phyloP scores from a whole-genome alignment of 2,113 vertebrate genomes.

The Rhodinocichla rosea region DNA sequence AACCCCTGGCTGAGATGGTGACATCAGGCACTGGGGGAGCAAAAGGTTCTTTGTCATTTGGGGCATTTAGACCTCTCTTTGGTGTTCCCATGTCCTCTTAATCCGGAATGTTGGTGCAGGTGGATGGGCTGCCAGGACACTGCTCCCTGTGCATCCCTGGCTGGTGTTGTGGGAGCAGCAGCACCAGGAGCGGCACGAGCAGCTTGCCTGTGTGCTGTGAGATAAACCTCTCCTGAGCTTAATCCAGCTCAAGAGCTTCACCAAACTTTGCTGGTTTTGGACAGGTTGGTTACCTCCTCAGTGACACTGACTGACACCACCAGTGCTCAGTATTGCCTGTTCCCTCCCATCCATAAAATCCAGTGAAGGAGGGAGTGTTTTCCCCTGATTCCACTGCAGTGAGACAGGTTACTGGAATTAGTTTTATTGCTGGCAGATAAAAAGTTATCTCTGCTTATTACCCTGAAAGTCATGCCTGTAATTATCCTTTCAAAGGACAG shows the following conservation, averaged over 20 bases:
- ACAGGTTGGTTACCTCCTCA: not conserved
- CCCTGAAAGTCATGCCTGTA: not conserved
- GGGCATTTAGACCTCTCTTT: not conserved
- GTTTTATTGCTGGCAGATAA: not conserved
- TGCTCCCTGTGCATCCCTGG: fast-evolving
- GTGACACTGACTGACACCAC: not conserved
- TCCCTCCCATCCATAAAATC: not conserved
- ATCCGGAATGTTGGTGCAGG: fast-evolving
- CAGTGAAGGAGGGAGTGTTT: not conserved
- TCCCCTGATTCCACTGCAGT: fast-evolving
- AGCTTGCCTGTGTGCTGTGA: fast-evolving
- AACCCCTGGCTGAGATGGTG: not conserved
- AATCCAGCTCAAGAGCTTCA: not conserved
- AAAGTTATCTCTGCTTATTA: not conserved
- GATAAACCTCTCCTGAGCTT: not conserved
- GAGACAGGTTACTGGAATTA: not conserved
- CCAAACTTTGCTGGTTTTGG: not conserved
- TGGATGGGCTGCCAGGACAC: not conserved
- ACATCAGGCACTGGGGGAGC: not conserved
- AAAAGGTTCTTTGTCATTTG: not conserved
- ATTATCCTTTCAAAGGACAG: not conserved
- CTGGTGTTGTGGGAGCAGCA: fast-evolving
- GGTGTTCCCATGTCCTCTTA: fast-evolving
- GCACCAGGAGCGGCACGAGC: fast-evolving
- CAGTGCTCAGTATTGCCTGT: not conserved